A percentile compares a stretch with the other conserved stretches of the same genome.
Conservation (phyloP, 2,888 invertebrate species). For the Polyommatus icarus region DNA sequence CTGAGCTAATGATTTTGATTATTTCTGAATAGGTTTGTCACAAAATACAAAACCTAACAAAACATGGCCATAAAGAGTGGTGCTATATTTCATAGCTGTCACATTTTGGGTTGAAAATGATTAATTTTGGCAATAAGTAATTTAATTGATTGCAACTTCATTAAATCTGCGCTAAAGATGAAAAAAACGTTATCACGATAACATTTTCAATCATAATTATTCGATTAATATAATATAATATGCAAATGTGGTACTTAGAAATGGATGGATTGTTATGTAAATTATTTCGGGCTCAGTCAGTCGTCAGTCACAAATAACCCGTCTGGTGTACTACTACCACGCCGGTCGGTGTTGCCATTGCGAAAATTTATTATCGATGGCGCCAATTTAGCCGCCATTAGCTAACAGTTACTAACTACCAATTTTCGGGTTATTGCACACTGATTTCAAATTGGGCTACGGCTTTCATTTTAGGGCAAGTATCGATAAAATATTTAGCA, state of each 20-base stretch:
- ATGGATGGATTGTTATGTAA: conserved; percentile 55
- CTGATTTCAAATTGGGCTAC: not conserved
- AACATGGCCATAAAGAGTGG: too few species aligned
- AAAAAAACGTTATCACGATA: not conserved
- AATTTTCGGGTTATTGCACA: conserved; percentile 30
- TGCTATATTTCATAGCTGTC: too few species aligned
- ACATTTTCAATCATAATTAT: conserved; percentile 6
- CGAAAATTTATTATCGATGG: conserved; percentile 58
- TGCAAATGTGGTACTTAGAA: conserved; percentile 38
- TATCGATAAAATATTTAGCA: not conserved
- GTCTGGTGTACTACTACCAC: conserved; percentile 44
- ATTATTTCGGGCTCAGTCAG: conserved; percentile 55
- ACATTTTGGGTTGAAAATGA: too few species aligned
- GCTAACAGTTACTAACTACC: conserved; percentile 39
- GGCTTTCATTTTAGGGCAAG: not conserved
- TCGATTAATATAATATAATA: conserved; percentile 5
- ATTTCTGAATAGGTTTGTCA: not conserved
- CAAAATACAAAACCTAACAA: not conserved
- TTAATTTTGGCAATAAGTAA: too few species aligned
- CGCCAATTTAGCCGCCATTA: conserved; percentile 51
- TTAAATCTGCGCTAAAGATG: not conserved
- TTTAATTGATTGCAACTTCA: not conserved
- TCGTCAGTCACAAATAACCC: conserved; percentile 55
- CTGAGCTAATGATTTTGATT: not conserved
- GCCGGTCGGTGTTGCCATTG: conserved; percentile 50